Evolutionary conservation across 2,113 vertebrate genomes (phyloP), one percentile per base, ranked within the genome.

Genomic region (Pygathrix nemaeus): DNA sequence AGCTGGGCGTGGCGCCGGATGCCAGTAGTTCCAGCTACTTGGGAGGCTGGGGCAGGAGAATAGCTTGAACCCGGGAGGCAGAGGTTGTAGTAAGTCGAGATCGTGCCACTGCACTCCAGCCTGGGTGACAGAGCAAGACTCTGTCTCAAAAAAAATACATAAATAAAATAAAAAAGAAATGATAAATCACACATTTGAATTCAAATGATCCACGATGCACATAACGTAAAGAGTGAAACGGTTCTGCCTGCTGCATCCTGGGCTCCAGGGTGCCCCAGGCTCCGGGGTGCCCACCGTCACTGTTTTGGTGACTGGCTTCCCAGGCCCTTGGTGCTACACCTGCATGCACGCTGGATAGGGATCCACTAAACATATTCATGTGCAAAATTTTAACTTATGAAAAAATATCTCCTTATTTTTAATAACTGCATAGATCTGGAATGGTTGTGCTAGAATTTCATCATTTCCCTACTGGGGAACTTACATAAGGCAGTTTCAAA

Each of bases 261-360:
- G 57, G 57, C 57, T 25, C 21, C 21, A 3, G 57, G 27, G 61
- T 30, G 61, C 27, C 27, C 64, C 14, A 0, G 6, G 2, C 11
- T 21, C 50, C 35, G 2, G 27, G 12, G 23, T 25, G 61, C 16
- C 8, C 2, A 10, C n/a, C 3, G 4, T 21, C 16, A 14, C 30
- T 7, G 70, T 43, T 21, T 4, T 6, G 32, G 8, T 52, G 76
- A 48, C 7, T 2, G 27, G 18, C 86, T 38, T 6, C 38, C 38
- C 20, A 17, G 86, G 25, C n/a, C 66, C 66, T 27, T 0, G 2
- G 40, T 0, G 17, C 17, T 32, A 2, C 2, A 7, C 50, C 38
- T 1, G 25, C n/a, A 6, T 1, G 17, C 5, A 9, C 23, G 0
- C 7, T 14, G 38, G 20, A 16, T 11, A 40, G n/a, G 23, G 21